Conservation (phyloP, 2,797 vertebrate genomes). For the Artibeus jamaicensis region DNA sequence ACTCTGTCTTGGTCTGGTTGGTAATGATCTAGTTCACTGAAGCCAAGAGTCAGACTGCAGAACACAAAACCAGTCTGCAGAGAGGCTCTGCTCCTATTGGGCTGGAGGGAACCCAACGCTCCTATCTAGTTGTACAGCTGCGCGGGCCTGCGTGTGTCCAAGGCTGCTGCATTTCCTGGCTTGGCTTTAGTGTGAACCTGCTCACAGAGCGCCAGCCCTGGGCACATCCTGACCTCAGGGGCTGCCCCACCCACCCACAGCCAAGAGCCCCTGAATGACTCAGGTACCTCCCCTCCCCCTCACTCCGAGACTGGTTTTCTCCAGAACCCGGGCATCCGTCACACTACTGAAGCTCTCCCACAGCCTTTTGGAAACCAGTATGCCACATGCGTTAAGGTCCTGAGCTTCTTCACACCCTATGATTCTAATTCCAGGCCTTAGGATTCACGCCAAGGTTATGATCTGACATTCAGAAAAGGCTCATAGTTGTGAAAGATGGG, state of each 20-base stretch:
- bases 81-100: not conserved
- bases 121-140: not conserved
- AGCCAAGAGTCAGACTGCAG: not conserved
- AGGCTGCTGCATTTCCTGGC: not conserved
- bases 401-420: not conserved
- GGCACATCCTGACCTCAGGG: not conserved
- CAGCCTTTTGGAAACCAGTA: not conserved
- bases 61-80: not conserved
- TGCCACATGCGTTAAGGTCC: not conserved
- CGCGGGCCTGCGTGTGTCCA: no score
- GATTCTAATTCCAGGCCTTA: not conserved
- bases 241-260: not conserved
- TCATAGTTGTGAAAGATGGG: not conserved
- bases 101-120: not conserved
- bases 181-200: not conserved
- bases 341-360: not conserved
- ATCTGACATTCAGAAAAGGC: not conserved
- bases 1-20: not conserved
- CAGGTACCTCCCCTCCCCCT: not conserved
- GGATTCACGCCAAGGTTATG: not conserved
- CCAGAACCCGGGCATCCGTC: not conserved
- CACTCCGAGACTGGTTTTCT: not conserved
- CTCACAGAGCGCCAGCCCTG: not conserved
- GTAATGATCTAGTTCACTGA: not conserved
- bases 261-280: not conserved